Base-by-base conservation (phyloP, 2,888 invertebrate species). In the Heliconius sara region DNA sequence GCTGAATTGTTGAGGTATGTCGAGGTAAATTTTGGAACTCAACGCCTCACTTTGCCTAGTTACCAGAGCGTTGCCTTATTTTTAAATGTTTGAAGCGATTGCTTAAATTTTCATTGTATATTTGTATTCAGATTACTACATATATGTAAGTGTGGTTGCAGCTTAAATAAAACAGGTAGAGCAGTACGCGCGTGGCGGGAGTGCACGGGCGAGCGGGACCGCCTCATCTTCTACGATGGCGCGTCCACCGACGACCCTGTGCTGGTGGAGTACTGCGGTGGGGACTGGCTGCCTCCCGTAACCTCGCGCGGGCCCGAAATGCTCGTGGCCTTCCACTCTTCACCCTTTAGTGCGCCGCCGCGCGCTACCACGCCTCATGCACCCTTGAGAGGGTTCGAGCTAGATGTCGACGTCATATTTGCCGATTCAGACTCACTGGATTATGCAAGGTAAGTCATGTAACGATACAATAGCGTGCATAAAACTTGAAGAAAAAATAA, bases 321-420 rank as follows among this genome's bases (percentile, higher is more conserved):
- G 97, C 95, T 98, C 76, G 97, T 98, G 12, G 98, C 98, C 77
- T 98, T 98, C 90, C 97, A 97, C 90, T 98, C 98, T 34, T 98
- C 98, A 19, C 97, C 98, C 0, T 97, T 97, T 89, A 97, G 97
- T 82, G 97, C 98, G 76, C 98, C 98, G 4, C 93, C 97, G 76
- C 97, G 97, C 78, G 90, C 95, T 22, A 87, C 92, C 71, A 90
- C 92, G 3, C 96, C 96, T 6, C 96, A 96, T 73, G 96, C 97
- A 0, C 97, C 97, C 0, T 95, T 98, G 79, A 95, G 98, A 6
- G 97, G 97, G 79, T 97, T 98, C 87, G 98, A 98, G 88, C 96
- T 98, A 70, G 94, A 95, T 85, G 97, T 98, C n/a, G 98, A 98
- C 86, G 97, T 98, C 65, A 96, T 98, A 65, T 98, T 98, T 89